Evolutionary conservation across 2,888 invertebrate species (phyloP).

Genomic region (Phymatocera aterrima): DNA sequence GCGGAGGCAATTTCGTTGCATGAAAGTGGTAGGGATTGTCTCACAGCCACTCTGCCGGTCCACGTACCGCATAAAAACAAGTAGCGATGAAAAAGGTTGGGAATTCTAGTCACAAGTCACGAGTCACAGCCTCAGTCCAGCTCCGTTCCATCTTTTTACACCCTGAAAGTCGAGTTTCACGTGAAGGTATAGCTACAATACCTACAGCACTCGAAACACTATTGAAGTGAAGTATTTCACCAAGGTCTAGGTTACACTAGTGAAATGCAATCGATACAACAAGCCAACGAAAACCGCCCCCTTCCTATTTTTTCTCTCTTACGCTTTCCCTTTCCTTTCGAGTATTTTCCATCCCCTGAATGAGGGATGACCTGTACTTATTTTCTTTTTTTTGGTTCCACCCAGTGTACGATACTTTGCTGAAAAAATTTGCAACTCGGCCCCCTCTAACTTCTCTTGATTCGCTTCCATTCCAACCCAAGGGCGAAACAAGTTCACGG

Average conservation of each 20-base stretch:
- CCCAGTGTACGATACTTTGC: neutral
- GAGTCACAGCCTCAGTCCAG: neutral
- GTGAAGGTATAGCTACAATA: too few relatives aligned
- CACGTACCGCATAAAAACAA: slow-evolving; percentile 7
- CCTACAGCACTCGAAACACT: neutral
- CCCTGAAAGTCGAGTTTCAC: neutral
- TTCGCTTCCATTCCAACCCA: neutral
- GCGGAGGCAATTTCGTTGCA: neutral
- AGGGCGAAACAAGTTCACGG: neutral
- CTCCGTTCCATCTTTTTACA: neutral
- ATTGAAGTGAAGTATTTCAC: slow-evolving; percentile 20
- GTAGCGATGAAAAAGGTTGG: neutral
- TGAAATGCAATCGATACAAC: slow-evolving; percentile 21
- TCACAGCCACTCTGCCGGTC: slow-evolving; percentile 12
- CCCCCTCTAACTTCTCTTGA: neutral
- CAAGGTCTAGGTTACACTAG: slow-evolving; percentile 31
- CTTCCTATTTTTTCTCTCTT: too few relatives aligned
- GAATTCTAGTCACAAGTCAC: slow-evolving; percentile 1
- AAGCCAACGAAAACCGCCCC: slow-evolving; percentile 22
- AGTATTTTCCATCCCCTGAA: neutral
- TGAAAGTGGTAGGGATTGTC: slow-evolving; percentile 25
- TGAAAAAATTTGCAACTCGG: neutral
- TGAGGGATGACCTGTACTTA: slow-evolving; percentile 5
- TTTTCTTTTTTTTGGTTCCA: neutral
- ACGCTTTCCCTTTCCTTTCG: neutral